Percentiles rank a stretch among this genome's conserved stretches.
These are phyloP conservation scores for Asteroscopus sphinx DNA, from an alignment of 2,888 invertebrate genomes.

Conservation along the genomic window DNA sequence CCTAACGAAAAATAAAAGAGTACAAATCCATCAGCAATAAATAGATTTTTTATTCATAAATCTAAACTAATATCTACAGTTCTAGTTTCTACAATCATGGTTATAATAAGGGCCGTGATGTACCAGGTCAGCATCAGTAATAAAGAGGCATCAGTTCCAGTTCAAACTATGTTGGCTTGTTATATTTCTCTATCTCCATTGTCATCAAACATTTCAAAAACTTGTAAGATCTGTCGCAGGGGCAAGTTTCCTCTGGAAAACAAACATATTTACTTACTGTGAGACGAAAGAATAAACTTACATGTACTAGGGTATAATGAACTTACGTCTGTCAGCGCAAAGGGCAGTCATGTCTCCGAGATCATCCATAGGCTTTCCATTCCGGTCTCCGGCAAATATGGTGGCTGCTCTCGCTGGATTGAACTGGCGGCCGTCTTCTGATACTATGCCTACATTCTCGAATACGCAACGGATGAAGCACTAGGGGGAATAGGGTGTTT, in stretches of 20 bases:
- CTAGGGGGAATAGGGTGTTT: no score
- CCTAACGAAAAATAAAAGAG: no score
- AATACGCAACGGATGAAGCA: conserved; percentile 89
- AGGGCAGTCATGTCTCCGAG: conserved; percentile 69
- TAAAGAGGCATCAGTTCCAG: background rate
- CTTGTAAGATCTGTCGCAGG: conserved; percentile 86
- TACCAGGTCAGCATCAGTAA: conserved; percentile 24
- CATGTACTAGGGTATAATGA: conserved; percentile 12
- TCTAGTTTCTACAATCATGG: background rate
- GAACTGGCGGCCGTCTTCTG: conserved; percentile 80
- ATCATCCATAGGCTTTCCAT: conserved; percentile 64
- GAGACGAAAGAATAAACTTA: no score
- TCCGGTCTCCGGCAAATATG: conserved; percentile 69
- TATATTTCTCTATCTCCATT: conserved; percentile 73
- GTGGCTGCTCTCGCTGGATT: conserved; percentile 77
- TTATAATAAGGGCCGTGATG: background rate
- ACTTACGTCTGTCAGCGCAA: conserved; percentile 78
- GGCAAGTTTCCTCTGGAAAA: conserved; percentile 82
- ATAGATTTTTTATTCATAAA: conserved; percentile 13
- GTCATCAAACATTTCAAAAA: conserved; percentile 88
- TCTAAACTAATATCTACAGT: conserved; percentile 5
- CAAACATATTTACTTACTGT: background rate
- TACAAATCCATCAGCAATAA: conserved; percentile 1
- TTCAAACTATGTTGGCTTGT: conserved; percentile 44
- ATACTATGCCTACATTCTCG: conserved; percentile 81